Evolutionary conservation across 2,888 invertebrate species (phyloP), one percentile per base, ranked within the genome.

Genomic region (Junonia oenone): DNA sequence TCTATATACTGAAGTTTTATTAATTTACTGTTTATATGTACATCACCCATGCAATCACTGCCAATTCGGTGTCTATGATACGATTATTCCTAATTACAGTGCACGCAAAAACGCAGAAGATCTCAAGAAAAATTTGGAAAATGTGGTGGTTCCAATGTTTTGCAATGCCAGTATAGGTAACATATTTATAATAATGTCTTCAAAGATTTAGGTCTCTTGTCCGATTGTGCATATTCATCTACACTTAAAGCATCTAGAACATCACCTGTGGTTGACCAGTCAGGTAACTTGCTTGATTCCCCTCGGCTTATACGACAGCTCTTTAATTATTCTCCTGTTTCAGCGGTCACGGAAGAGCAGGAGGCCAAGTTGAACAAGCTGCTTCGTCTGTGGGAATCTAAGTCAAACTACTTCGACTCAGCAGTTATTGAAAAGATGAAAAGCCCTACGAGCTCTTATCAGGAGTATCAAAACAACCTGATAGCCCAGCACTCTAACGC

Each of bases 121-220:
- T 79, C 92, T 99, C 82, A 97, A 98, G 91, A 95, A 95, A 88
- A 95, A 96, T 76, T 92, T 99, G 88, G 98, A 98, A 91, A 94
- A 94, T 78, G 97, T 98, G 73, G 98, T 99, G 71, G 97, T 99
- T 74, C 98, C 99, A 71, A 97, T 99, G 95, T 99, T 98, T 92
- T 98, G 98, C 91, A 97, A 96, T 84, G 95, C 98, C 67, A 94
- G 95, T 81, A 92, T 95, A 78, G 94, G 94, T 84, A 92, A 91
- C 91, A 84, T 84, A 86, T 89, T 90, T 89, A 83, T 89, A 88
- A 87, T 90, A 90, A 90, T 87, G 89, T 88, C 86, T 76, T 67
- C 68, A 66, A 61, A 87, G 85, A 81, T 79, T 71, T 89, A 88
- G 87, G 89, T 83, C 76, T 84, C 74, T 84, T 82, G 75, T 81